Percentiles rank a stretch among this genome's conserved stretches.
These are phyloP conservation scores for Parnassius smintheus DNA, from an alignment of 2,888 invertebrate species.

Conservation along the genomic window DNA sequence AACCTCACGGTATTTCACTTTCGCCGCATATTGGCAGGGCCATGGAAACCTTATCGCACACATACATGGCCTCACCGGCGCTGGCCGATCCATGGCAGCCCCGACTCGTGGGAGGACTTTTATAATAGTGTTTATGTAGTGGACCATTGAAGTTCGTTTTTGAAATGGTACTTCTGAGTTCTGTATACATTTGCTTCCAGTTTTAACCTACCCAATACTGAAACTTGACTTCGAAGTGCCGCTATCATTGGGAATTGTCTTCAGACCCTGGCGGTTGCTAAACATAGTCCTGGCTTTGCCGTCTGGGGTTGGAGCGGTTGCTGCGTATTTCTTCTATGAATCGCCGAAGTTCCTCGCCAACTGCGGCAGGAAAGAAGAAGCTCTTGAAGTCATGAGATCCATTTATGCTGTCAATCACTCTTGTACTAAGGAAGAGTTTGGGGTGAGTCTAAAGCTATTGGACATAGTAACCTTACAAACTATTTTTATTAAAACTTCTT, in stretches of 20 bases:
- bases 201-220: slow-evolving; percentile 84
- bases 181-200: slow-evolving; percentile 55
- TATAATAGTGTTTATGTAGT: no score
- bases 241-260: slow-evolving; percentile 73
- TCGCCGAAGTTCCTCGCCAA: slow-evolving; percentile 89
- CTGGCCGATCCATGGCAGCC: no score
- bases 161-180: neutral
- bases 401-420: slow-evolving; percentile 61
- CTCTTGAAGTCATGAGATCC: slow-evolving; percentile 71
- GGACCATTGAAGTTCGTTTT: no score
- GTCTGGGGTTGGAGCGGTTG: slow-evolving; percentile 77
- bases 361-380: slow-evolving; percentile 81
- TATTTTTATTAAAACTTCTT: no score
- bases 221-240: slow-evolving; percentile 72
- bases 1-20: no score
- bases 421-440: slow-evolving; percentile 47
- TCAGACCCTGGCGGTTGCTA: slow-evolving; percentile 88
- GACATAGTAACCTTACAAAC: neutral
- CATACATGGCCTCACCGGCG: no score
- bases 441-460: slow-evolving; percentile 41
- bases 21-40: no score
- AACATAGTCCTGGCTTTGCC: slow-evolving; percentile 74
- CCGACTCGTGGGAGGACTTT: no score
- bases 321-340: slow-evolving; percentile 84
- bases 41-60: no score